phyloP scores from a whole-genome alignment of 1,140 invertebrate species.

The Camponotus vicinus region DNA sequence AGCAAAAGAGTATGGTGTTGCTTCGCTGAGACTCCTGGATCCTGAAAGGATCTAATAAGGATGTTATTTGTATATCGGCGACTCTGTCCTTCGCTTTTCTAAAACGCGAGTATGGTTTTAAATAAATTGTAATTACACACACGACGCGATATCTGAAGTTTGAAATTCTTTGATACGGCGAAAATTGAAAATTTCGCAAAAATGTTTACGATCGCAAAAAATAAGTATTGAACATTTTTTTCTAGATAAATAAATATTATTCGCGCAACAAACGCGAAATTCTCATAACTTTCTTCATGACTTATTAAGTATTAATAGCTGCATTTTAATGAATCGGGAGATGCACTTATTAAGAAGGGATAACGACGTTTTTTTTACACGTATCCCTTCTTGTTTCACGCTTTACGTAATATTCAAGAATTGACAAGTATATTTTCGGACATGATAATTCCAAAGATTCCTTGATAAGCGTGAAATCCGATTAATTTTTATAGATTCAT shows the following conservation, averaged over 20 bases:
- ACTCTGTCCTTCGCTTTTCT: slow-evolving; percentile 29
- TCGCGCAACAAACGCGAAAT: slow-evolving; percentile 24
- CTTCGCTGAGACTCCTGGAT: slow-evolving; percentile 32
- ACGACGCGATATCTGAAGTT: slow-evolving; percentile 24
- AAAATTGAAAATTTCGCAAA: not conserved
- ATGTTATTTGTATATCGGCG: slow-evolving; percentile 34
- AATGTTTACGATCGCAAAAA: not conserved
- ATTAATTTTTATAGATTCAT: slow-evolving; percentile 35
- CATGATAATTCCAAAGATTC: not conserved
- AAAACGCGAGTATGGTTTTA: slow-evolving; percentile 32
- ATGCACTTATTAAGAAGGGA: slow-evolving; percentile 11
- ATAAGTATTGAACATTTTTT: slow-evolving; percentile 37
- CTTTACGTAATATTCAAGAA: not conserved
- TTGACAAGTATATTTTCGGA: not conserved
- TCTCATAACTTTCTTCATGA: slow-evolving; percentile 45
- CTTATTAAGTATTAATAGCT: slow-evolving; percentile 50
- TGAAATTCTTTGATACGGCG: slow-evolving; percentile 26
- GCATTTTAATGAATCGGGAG: slow-evolving; percentile 19
- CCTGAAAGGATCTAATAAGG: not conserved
- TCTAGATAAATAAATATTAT: slow-evolving; percentile 22
- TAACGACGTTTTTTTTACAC: slow-evolving; percentile 13
- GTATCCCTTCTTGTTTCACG: slow-evolving; percentile 29
- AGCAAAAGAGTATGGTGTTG: slow-evolving; percentile 31
- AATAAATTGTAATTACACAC: slow-evolving; percentile 76
- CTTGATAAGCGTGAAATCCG: not conserved